Evolutionary conservation across 2,797 vertebrate species (phyloP).

Genomic region (Pipistrellus pipistrellus): DNA sequence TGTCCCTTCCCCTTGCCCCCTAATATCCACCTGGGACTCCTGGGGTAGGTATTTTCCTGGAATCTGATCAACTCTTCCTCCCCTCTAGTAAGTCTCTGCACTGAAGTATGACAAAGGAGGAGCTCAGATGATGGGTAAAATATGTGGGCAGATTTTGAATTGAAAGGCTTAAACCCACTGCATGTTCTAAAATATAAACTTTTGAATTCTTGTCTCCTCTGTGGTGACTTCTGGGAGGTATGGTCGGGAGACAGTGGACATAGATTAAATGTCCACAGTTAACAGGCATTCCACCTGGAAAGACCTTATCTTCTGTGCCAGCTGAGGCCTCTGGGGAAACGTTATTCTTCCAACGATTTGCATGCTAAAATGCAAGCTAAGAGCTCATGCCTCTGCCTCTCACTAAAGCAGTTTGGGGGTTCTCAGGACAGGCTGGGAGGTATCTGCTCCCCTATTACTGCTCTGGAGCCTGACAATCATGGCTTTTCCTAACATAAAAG

Average conservation of each 20-base stretch:
- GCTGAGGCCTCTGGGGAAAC: background rate
- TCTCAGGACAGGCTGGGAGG: background rate
- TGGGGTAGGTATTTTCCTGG: background rate
- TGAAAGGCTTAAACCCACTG: background rate
- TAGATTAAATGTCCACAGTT: background rate
- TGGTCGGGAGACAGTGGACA: fast-evolving
- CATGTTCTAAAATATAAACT: background rate
- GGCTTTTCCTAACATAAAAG: background rate
- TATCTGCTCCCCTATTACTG: background rate
- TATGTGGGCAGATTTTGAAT: background rate
- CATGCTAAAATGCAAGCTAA: background rate
- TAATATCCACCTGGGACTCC: fast-evolving
- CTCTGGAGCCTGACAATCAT: too few relatives aligned
- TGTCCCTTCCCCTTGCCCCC: too few relatives aligned
- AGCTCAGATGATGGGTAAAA: background rate
- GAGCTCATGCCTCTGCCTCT: too few relatives aligned
- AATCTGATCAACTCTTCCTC: background rate
- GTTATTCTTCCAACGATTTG: background rate
- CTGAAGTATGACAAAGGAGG: background rate
- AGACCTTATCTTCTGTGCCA: background rate
- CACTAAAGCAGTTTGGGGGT: background rate
- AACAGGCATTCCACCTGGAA: too few relatives aligned
- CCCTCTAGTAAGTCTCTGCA: background rate
- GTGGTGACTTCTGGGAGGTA: fast-evolving
- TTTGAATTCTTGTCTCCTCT: background rate